Percentiles rank a stretch among this genome's conserved stretches.
Evolutionary conservation across 2,797 vertebrate species (phyloP).

Genomic region (Meriones psammophilus): DNA sequence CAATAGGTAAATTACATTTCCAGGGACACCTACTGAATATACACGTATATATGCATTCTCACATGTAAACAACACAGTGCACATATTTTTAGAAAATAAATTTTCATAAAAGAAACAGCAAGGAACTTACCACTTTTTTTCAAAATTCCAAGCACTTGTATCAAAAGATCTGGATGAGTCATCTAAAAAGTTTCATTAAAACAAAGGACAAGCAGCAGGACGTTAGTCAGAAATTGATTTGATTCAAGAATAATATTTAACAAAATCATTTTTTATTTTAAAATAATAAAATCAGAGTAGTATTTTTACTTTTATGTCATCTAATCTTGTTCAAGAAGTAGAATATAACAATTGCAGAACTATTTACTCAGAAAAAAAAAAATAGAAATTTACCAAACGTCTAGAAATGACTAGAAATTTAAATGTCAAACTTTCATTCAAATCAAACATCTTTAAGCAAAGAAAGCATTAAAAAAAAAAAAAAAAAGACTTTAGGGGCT

Average conservation of each 20-base stretch:
- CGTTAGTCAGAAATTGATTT: constrained; percentile 59
- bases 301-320: constrained; percentile 61
- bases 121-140: constrained; percentile 94
- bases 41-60: background rate
- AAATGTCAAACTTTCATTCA: constrained; percentile 60
- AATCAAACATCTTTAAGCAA: constrained; percentile 20
- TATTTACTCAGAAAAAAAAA: constrained; percentile 42
- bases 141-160: constrained; percentile 97
- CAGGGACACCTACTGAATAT: background rate
- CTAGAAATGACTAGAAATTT: constrained; percentile 35
- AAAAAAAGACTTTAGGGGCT: no score
- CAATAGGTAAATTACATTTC: constrained; percentile 55
- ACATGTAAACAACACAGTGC: constrained; percentile 17
- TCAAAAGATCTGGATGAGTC: constrained; percentile 98
- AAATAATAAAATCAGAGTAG: constrained; percentile 58
- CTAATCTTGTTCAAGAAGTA: background rate
- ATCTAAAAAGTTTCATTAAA: constrained; percentile 90
- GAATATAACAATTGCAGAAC: constrained; percentile 45
- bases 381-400: constrained; percentile 44
- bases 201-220: constrained; percentile 64
- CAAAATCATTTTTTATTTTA: constrained; percentile 65
- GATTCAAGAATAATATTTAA: constrained; percentile 65
- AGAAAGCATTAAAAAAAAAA: background rate
- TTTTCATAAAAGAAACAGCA: constrained; percentile 43
- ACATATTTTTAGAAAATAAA: constrained; percentile 53